phyloP scores from a whole-genome alignment of 2,113 vertebrate genomes.

The Zosterops pallidus region DNA sequence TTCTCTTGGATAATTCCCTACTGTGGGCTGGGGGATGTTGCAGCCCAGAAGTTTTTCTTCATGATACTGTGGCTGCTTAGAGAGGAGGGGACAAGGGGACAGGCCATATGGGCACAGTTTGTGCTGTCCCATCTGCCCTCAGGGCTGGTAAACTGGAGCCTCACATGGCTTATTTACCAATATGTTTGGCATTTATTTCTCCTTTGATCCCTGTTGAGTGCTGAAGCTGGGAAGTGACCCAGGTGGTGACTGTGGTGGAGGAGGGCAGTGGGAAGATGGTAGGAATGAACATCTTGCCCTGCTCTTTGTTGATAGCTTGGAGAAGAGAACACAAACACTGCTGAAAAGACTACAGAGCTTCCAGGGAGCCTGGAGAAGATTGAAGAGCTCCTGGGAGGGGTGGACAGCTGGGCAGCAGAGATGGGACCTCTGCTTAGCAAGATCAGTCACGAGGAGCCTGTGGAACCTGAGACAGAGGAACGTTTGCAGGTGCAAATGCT shows the following conservation, averaged over 20 bases:
- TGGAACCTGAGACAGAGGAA: background rate
- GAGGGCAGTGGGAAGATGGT: background rate
- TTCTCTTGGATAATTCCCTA: background rate
- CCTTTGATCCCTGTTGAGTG: background rate
- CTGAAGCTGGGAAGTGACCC: background rate
- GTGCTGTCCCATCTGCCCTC: background rate
- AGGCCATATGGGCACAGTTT: background rate
- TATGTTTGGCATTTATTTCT: background rate
- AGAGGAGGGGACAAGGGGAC: background rate
- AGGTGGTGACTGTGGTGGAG: background rate
- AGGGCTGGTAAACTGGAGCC: background rate
- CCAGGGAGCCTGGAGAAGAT: slow-evolving; percentile 16
- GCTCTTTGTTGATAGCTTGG: slow-evolving; percentile 40
- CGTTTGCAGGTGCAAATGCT: slow-evolving; percentile 63
- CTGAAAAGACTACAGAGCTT: background rate
- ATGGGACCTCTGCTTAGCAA: background rate
- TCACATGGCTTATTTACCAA: background rate
- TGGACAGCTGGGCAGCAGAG: slow-evolving; percentile 66
- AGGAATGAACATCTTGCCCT: background rate
- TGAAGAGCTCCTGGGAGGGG: slow-evolving; percentile 32
- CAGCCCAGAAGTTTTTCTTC: background rate
- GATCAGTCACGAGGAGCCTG: background rate
- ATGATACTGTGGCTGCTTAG: background rate
- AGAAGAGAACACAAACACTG: slow-evolving; percentile 7
- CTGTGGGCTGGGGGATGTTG: background rate